phyloP scores from a whole-genome alignment of 2,888 invertebrate species.

The Melinaea marsaeus region DNA sequence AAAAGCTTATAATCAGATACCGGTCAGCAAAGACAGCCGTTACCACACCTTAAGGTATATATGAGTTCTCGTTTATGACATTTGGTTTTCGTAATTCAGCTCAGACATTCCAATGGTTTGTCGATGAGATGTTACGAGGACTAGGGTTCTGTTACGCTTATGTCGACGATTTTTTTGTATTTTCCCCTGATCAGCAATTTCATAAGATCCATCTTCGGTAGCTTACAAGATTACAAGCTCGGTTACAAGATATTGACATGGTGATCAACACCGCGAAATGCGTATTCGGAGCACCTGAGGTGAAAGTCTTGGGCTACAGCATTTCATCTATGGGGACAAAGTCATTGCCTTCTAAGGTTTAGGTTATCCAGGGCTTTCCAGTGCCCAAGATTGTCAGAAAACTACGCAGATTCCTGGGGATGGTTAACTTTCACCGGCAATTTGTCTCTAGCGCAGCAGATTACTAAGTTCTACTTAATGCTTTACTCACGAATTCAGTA shows the following conservation, averaged over 20 bases:
- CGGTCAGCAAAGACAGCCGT: slow-evolving; percentile 40
- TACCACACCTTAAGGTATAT: slow-evolving; percentile 42
- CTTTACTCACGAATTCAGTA: too few species aligned
- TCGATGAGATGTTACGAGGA: slow-evolving; percentile 38
- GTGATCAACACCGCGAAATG: slow-evolving; percentile 36
- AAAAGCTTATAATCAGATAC: slow-evolving; percentile 36
- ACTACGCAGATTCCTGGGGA: slow-evolving; percentile 36
- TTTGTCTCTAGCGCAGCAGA: too few species aligned
- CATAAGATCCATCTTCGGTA: slow-evolving; percentile 9
- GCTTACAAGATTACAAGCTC: too few species aligned
- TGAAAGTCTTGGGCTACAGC: slow-evolving; percentile 34
- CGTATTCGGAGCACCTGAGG: slow-evolving; percentile 31
- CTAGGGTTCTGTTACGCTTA: slow-evolving; percentile 37
- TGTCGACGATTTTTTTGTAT: slow-evolving; percentile 45
- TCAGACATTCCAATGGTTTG: slow-evolving; percentile 52
- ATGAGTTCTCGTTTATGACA: slow-evolving; percentile 41
- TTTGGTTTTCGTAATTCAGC: slow-evolving; percentile 53
- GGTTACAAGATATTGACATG: slow-evolving; percentile 31
- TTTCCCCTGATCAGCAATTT: slow-evolving; percentile 35
- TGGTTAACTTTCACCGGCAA: slow-evolving; percentile 20
- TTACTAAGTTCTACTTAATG: too few species aligned
- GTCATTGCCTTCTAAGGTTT: slow-evolving; percentile 42
- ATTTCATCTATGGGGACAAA: slow-evolving; percentile 36
- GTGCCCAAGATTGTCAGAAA: slow-evolving; percentile 29
- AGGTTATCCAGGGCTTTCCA: slow-evolving; percentile 33